A percentile compares a stretch with the other conserved stretches of the same genome.
These are phyloP conservation scores for Camelus dromedarius DNA, from an alignment of 2,113 vertebrate species.

Conservation along the genomic window DNA sequence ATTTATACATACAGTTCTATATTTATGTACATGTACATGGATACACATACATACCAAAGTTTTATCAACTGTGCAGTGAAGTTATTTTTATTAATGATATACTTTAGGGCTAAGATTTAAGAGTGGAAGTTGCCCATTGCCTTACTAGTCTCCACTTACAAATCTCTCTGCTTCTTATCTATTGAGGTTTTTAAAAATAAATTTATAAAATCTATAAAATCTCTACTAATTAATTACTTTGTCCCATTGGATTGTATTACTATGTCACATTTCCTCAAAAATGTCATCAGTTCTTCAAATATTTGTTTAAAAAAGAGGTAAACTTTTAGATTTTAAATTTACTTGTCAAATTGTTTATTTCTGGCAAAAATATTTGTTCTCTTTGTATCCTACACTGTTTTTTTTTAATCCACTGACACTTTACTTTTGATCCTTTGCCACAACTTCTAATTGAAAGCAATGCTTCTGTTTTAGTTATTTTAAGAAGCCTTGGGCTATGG, in stretches of 20 bases:
- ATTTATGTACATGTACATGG: not conserved
- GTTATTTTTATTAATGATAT: slow-evolving; percentile 41
- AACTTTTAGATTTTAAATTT: slow-evolving; percentile 12
- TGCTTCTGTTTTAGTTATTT: not conserved
- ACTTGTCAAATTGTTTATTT: slow-evolving; percentile 23
- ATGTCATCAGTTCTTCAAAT: slow-evolving; percentile 35
- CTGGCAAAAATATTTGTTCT: slow-evolving; percentile 16
- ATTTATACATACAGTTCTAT: not conserved
- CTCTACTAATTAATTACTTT: not conserved
- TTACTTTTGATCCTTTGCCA: not conserved
- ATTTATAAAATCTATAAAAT: not conserved
- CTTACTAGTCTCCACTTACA: not conserved
- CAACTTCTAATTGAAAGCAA: not conserved
- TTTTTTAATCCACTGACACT: not conserved
- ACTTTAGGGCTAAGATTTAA: slow-evolving; percentile 39
- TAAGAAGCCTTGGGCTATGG: not conserved
- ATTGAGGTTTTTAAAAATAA: slow-evolving; percentile 4
- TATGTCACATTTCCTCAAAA: not conserved
- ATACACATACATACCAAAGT: not conserved
- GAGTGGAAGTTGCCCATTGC: slow-evolving; percentile 13
- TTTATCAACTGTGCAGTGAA: not conserved
- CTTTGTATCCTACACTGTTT: not conserved
- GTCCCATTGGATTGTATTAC: not conserved
- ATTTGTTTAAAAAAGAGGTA: not conserved
- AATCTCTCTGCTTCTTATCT: not conserved